Percentiles rank a stretch among this genome's conserved stretches.
These are phyloP conservation scores for Phengaris alcon DNA, from an alignment of 2,888 invertebrate genomes.

Conservation along the genomic window DNA sequence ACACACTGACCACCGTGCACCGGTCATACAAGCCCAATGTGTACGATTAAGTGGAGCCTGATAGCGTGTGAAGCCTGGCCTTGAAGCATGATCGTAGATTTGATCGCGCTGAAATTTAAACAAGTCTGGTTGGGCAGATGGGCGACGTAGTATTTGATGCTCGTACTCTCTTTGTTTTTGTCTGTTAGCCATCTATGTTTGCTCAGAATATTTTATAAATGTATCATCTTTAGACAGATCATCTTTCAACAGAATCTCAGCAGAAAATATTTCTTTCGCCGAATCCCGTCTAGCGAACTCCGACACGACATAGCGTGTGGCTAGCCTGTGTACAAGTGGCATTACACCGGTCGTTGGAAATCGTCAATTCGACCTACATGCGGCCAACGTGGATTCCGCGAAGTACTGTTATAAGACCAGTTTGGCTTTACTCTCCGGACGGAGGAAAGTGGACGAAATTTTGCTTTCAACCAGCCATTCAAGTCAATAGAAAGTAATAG, in stretches of 20 bases:
- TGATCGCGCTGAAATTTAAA: not conserved
- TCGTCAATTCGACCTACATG: constrained; percentile 56
- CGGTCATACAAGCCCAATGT: constrained; percentile 23
- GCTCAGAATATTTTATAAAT: too few species aligned
- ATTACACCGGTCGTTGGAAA: constrained; percentile 28
- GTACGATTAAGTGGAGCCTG: constrained; percentile 3
- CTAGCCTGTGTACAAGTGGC: constrained; percentile 13
- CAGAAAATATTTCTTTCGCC: too few species aligned
- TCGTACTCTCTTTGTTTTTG: too few species aligned
- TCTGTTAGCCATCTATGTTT: too few species aligned
- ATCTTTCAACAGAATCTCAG: too few species aligned
- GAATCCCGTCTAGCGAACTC: not conserved
- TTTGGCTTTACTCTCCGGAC: constrained; percentile 64
- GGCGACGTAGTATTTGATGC: too few species aligned
- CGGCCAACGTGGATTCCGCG: constrained; percentile 44
- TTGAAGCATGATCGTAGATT: not conserved
- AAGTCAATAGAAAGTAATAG: constrained; percentile 70
- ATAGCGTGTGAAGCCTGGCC: not conserved
- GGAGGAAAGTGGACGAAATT: constrained; percentile 75
- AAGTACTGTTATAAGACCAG: constrained; percentile 72
- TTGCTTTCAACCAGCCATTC: constrained; percentile 70
- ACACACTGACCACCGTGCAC: constrained; percentile 24
- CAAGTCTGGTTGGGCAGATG: not conserved
- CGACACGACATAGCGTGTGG: not conserved
- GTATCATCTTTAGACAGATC: too few species aligned